A percentile compares a stretch with the other conserved stretches of the same genome.
Evolutionary conservation across 2,797 vertebrate genomes (phyloP).

Genomic region (Helostoma temminkii): DNA sequence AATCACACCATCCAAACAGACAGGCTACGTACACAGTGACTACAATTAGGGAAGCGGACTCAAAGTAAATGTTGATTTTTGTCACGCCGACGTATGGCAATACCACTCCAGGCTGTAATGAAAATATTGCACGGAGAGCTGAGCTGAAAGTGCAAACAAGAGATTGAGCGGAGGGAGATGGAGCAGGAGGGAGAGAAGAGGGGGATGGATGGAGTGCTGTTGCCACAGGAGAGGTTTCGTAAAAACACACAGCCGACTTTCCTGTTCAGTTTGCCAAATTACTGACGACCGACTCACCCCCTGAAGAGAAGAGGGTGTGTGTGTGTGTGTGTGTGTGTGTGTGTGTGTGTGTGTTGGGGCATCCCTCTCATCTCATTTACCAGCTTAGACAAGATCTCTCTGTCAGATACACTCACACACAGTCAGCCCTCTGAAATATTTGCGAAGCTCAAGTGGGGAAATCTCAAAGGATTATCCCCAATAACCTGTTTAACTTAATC

Average conservation of each 20-base stretch:
- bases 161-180: slow-evolving; percentile 21
- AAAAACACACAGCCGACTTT: slow-evolving; percentile 63
- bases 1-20: too few species aligned
- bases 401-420: slow-evolving; percentile 57
- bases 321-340: slow-evolving; percentile 31
- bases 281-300: slow-evolving; percentile 40
- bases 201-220: slow-evolving; percentile 28
- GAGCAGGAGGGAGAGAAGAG: neutral
- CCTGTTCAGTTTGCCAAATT: slow-evolving; percentile 68
- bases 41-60: neutral
- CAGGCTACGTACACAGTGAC: neutral
- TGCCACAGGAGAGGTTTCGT: slow-evolving; percentile 61
- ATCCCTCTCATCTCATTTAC: slow-evolving; percentile 75
- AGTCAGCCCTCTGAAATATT: slow-evolving; percentile 77
- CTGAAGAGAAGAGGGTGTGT: slow-evolving; percentile 8
- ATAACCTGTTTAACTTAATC: slow-evolving; percentile 88
- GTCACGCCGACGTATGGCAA: slow-evolving; percentile 9
- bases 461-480: slow-evolving; percentile 83
- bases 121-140: slow-evolving; percentile 23
- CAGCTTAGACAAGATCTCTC: slow-evolving; percentile 73
- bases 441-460: slow-evolving; percentile 81
- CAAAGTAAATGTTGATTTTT: slow-evolving; percentile 36
- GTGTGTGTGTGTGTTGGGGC: slow-evolving; percentile 37
- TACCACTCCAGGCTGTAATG: slow-evolving; percentile 31
- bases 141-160: slow-evolving; percentile 39